Percentiles rank a stretch among this genome's conserved stretches.
These are phyloP conservation scores for Oncorhynchus masou DNA, from an alignment of 2,113 vertebrate genomes.

Conservation along the genomic window DNA sequence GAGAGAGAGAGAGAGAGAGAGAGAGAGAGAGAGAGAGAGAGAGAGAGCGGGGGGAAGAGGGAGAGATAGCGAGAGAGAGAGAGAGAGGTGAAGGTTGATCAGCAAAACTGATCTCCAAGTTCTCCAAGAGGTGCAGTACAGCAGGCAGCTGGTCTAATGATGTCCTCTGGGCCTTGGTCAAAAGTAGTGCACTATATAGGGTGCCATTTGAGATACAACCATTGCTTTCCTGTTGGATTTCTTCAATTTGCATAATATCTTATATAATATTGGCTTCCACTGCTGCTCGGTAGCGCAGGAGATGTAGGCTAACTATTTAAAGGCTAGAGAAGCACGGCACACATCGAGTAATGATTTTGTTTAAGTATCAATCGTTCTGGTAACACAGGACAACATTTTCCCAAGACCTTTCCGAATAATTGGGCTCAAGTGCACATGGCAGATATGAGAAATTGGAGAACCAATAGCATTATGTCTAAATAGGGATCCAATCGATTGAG, in stretches of 20 bases:
- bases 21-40: too few relatives aligned
- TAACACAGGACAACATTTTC: constrained; percentile 26
- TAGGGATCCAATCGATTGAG: not conserved
- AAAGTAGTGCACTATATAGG: not conserved
- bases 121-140: constrained; percentile 22
- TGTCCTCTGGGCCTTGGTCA: constrained; percentile 29
- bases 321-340: not conserved
- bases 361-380: constrained; percentile 17
- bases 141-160: constrained; percentile 40
- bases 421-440: constrained; percentile 21
- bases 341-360: constrained; percentile 33
- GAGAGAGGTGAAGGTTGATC: constrained; percentile 44
- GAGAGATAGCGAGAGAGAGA: too few relatives aligned
- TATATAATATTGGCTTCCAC: not conserved
- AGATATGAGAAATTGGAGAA: constrained; percentile 9
- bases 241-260: not conserved
- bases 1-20: too few relatives aligned
- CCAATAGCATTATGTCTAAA: constrained; percentile 2
- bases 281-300: not conserved
- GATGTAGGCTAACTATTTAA: not conserved
- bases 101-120: constrained; percentile 35
- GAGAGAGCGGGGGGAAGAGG: too few relatives aligned
- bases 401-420: constrained; percentile 31
- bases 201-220: too few relatives aligned
- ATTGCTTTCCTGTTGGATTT: not conserved